Percentiles rank a stretch among this genome's conserved stretches.
Evolutionary conservation across 1,140 invertebrate genomes (phyloP).

Genomic region (Aphaenogaster rudis): DNA sequence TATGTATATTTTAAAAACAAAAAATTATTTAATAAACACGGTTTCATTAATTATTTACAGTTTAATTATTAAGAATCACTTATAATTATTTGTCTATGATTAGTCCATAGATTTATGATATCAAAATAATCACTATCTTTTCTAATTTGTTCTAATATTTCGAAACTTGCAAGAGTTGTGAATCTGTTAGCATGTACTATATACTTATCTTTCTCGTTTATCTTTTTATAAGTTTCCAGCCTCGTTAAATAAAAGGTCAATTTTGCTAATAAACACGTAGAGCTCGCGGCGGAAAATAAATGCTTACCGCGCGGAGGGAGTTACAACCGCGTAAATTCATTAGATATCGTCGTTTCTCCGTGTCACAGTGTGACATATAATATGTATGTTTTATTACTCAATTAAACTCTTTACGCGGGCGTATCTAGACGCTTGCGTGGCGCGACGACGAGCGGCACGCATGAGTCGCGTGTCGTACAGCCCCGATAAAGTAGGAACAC

Average conservation of each 20-base stretch:
- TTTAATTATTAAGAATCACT: not conserved
- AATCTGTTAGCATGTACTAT: not conserved
- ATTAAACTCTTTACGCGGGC: constrained; percentile 64
- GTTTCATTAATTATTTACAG: not conserved
- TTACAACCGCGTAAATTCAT: constrained; percentile 62
- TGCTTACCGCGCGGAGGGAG: not conserved
- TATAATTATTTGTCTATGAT: not conserved
- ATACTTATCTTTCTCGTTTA: not conserved
- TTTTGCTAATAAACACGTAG: constrained; percentile 50
- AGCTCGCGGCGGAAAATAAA: constrained; percentile 22
- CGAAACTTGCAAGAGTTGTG: not conserved
- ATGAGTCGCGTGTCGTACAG: constrained; percentile 75
- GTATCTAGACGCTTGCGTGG: constrained; percentile 57
- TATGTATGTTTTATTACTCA: constrained; percentile 73
- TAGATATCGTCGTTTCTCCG: constrained; percentile 42
- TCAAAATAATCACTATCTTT: not conserved
- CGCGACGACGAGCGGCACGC: constrained; percentile 62
- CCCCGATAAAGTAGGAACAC: constrained; percentile 70
- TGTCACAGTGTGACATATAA: constrained; percentile 54
- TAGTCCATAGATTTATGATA: not conserved
- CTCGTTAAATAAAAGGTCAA: constrained; percentile 42
- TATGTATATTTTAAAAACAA: not conserved
- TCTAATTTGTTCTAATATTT: not conserved
- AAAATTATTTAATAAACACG: not conserved
- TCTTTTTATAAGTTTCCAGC: constrained; percentile 5